These are phyloP conservation scores for Clarias pachynema DNA, from an alignment of 2,797 vertebrate species.

Conservation along the genomic window DNA sequence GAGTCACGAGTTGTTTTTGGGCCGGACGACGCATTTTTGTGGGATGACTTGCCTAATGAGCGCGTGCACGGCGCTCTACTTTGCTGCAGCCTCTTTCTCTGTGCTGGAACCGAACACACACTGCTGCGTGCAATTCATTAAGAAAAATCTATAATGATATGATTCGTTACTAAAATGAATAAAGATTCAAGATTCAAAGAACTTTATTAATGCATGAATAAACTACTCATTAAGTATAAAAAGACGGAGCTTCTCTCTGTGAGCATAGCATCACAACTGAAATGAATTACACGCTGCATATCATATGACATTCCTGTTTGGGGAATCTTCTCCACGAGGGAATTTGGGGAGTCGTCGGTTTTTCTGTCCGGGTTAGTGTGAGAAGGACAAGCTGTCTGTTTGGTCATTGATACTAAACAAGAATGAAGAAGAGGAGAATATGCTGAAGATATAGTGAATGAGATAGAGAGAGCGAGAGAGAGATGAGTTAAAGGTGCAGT, in stretches of 20 bases:
- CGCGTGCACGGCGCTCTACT: not conserved
- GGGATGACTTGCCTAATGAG: conserved; percentile 10
- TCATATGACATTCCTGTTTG: not conserved
- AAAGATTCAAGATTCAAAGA: too few relatives aligned
- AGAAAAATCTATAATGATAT: not conserved
- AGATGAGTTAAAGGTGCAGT: not conserved
- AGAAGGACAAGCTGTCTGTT: not conserved
- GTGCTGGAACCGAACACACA: not conserved
- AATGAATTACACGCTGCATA: not conserved
- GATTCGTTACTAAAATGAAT: not conserved
- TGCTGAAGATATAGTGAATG: not conserved
- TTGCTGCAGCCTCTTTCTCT: not conserved
- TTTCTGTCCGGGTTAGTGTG: conserved; percentile 7
- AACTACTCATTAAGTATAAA: not conserved
- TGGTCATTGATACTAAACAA: not conserved
- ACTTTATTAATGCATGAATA: too few relatives aligned
- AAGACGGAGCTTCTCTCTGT: not conserved
- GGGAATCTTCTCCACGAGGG: not conserved
- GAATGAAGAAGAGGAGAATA: not conserved
- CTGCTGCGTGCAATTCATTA: not conserved
- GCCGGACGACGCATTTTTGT: conserved; percentile 29
- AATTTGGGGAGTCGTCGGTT: not conserved
- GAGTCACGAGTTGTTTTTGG: conserved; percentile 37
- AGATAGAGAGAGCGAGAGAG: not conserved
- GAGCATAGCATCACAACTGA: not conserved